A percentile compares a stretch with the other conserved stretches of the same genome.
phyloP scores from a whole-genome alignment of 2,888 invertebrate genomes.

The Hyposoter didymator region DNA sequence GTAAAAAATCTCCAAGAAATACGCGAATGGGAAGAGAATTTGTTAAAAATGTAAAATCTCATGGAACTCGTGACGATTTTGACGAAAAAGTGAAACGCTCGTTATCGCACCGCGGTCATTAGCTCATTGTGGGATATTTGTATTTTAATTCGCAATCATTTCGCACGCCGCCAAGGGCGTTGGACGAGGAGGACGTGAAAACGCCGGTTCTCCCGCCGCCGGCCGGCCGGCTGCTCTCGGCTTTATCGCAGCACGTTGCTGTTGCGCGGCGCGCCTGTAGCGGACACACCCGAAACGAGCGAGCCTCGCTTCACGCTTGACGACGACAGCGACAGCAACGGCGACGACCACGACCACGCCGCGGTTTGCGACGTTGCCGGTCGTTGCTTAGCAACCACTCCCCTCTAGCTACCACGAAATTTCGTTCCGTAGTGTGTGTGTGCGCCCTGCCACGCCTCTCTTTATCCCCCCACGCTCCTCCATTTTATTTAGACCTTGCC shows the following conservation, averaged over 20 bases:
- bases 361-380: conserved; percentile 71
- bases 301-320: conserved; percentile 14
- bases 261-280: conserved; percentile 44
- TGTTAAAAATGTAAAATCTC: not conserved
- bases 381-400: conserved; percentile 74
- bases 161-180: conserved; percentile 60
- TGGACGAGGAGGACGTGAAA: conserved; percentile 43
- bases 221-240: conserved; percentile 66
- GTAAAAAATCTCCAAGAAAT: too few relatives aligned
- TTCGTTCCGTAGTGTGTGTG: conserved; percentile 60
- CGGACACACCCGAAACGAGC: conserved; percentile 61
- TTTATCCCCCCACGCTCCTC: conserved; percentile 42
- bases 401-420: conserved; percentile 85
- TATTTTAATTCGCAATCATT: conserved; percentile 15
- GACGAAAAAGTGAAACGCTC: not conserved
- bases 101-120: not conserved
- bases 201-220: conserved; percentile 47
- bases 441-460: conserved; percentile 58
- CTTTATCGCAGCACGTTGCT: conserved; percentile 9
- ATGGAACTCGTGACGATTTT: not conserved
- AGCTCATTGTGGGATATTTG: not conserved
- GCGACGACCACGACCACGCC: conserved; percentile 68
- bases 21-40: too few relatives aligned
- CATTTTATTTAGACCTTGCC: conserved; percentile 22
- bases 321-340: conserved; percentile 65